These are phyloP conservation scores for Campaea margaritaria DNA, from an alignment of 2,888 invertebrate species.

Conservation along the genomic window DNA sequence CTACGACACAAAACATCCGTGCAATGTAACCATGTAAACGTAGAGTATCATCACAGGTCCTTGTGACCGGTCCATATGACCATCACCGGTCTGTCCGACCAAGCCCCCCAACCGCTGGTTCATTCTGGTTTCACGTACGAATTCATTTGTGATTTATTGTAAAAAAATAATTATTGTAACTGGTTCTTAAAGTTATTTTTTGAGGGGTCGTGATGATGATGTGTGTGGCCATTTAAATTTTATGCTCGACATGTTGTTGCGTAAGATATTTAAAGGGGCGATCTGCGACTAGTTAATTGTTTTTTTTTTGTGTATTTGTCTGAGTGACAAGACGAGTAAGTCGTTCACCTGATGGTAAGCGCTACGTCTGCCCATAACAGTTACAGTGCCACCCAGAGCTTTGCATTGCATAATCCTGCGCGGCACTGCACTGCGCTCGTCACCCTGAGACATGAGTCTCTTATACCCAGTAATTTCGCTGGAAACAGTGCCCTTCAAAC, in stretches of 20 bases:
- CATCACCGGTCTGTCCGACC: neutral
- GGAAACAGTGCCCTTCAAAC: no score
- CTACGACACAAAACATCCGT: slow-evolving; percentile 5
- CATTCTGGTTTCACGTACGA: slow-evolving; percentile 43
- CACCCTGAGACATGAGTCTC: no score
- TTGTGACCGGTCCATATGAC: neutral
- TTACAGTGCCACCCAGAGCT: no score
- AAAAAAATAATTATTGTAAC: slow-evolving; percentile 26
- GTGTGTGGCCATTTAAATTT: slow-evolving; percentile 70
- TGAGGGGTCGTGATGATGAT: slow-evolving; percentile 10
- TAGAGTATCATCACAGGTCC: neutral
- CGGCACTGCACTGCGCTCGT: no score
- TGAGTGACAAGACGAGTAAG: no score
- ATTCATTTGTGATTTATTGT: slow-evolving; percentile 34
- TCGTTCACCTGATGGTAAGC: no score
- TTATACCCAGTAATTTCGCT: no score
- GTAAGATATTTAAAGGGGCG: neutral
- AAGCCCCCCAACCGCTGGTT: neutral
- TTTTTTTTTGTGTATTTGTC: no score
- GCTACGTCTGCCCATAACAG: no score
- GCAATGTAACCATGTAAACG: neutral
- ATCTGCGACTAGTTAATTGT: no score
- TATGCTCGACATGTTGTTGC: slow-evolving; percentile 7
- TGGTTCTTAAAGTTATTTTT: neutral
- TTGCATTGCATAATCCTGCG: no score